Conservation (phyloP, 2,113 vertebrate genomes). For the Tautogolabrus adspersus region DNA sequence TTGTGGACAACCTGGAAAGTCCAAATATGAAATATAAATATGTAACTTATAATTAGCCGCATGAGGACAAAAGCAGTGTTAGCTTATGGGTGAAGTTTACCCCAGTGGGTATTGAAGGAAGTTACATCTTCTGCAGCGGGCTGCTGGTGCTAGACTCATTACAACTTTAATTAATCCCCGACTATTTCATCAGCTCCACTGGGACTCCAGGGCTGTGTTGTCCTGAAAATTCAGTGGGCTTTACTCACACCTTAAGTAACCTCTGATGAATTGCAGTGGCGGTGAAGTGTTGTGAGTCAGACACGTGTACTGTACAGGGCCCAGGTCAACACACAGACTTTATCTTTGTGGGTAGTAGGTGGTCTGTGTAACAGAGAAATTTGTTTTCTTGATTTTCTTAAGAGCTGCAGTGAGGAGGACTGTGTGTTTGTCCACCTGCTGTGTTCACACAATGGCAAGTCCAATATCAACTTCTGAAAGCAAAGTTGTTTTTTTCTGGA, state of each 20-base stretch:
- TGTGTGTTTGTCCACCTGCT: constrained; percentile 15
- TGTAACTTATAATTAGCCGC: constrained; percentile 72
- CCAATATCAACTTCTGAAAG: constrained; percentile 52
- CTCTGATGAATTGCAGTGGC: constrained; percentile 59
- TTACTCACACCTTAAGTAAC: constrained; percentile 68
- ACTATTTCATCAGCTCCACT: constrained; percentile 67
- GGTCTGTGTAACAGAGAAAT: constrained; percentile 28
- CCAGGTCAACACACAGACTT: constrained; percentile 30
- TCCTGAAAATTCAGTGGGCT: constrained; percentile 56
- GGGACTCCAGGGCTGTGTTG: constrained; percentile 59
- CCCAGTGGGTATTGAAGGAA: constrained; percentile 63
- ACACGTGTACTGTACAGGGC: constrained; percentile 16
- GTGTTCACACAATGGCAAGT: constrained; percentile 31
- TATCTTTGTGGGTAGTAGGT: constrained; percentile 31
- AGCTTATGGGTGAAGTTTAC: constrained; percentile 46
- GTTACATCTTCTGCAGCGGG: constrained; percentile 58
- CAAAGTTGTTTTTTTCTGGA: constrained; percentile 27
- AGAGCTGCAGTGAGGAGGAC: constrained; percentile 9
- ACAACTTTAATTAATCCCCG: constrained; percentile 79
- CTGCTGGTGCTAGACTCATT: constrained; percentile 72
- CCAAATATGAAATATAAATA: constrained; percentile 71
- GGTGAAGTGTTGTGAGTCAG: constrained; percentile 37
- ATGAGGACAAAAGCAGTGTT: constrained; percentile 68
- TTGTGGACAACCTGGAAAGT: constrained; percentile 31
- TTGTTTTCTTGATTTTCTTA: constrained; percentile 36